phyloP scores from a whole-genome alignment of 2,113 vertebrate species.

The Colistium nudipinnis region DNA sequence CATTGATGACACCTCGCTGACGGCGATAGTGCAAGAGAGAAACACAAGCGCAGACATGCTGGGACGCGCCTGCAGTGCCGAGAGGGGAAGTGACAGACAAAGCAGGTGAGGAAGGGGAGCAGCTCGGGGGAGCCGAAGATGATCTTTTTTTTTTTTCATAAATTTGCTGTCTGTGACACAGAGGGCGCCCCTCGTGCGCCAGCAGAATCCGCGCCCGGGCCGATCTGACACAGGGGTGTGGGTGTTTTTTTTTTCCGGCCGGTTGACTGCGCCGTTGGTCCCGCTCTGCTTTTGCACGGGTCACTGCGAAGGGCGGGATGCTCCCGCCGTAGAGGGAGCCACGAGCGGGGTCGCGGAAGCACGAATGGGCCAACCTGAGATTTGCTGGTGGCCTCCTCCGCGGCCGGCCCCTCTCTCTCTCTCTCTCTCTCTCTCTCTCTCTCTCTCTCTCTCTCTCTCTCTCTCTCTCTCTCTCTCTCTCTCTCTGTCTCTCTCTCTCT shows the following conservation, averaged over 20 bases:
- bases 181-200: too few relatives aligned
- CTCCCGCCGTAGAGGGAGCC: conserved; percentile 25
- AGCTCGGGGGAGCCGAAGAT: conserved; percentile 29
- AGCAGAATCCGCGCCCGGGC: conserved; percentile 36
- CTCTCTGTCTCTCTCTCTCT: too few relatives aligned
- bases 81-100: conserved; percentile 49
- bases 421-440: too few relatives aligned
- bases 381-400: conserved; percentile 27
- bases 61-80: conserved; percentile 38
- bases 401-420: conserved; percentile 13
- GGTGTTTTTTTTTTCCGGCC: too few relatives aligned
- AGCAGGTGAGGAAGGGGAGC: conserved; percentile 48
- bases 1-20: conserved; percentile 62
- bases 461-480: too few relatives aligned
- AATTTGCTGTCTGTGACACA: conserved; percentile 54
- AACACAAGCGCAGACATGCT: conserved; percentile 48
- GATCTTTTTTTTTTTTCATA: conserved; percentile 57
- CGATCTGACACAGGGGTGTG: conserved; percentile 73
- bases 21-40: conserved; percentile 46
- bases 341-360: neutral
- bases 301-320: conserved; percentile 60
- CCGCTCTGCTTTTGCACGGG: conserved; percentile 44
- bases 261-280: too few relatives aligned
- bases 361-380: conserved; percentile 2
- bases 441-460: too few relatives aligned